phyloP scores from a whole-genome alignment of 2,113 vertebrate genomes.

The Acinonyx jubatus region DNA sequence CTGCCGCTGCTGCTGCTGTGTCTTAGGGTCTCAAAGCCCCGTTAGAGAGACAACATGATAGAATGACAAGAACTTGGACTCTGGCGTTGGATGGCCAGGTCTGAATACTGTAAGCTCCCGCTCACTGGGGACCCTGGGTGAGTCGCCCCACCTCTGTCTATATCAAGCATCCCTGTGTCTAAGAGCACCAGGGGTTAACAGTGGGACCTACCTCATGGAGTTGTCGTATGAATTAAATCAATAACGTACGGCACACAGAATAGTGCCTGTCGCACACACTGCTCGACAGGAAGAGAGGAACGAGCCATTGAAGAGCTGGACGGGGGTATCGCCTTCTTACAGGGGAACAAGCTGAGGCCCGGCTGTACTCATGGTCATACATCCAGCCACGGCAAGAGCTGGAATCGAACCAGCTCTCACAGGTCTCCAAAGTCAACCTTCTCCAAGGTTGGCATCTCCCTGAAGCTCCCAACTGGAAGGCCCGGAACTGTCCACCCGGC shows the following conservation, averaged over 20 bases:
- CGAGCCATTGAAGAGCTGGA: neutral
- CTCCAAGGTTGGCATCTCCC: neutral
- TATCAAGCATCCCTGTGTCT: neutral
- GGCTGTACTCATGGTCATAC: neutral
- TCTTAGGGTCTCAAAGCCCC: neutral
- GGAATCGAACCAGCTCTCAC: neutral
- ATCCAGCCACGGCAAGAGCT: neutral
- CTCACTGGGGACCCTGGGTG: accelerated
- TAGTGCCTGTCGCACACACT: neutral
- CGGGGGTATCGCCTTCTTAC: accelerated
- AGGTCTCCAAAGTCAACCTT: accelerated
- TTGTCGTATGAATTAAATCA: neutral
- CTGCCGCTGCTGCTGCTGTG: too few relatives aligned
- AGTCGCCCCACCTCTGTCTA: neutral
- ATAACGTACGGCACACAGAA: neutral
- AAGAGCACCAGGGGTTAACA: neutral
- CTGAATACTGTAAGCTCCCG: neutral
- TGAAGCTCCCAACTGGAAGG: accelerated
- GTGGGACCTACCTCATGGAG: accelerated
- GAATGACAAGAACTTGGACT: neutral
- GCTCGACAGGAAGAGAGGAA: neutral
- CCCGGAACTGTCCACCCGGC: accelerated
- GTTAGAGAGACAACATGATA: neutral
- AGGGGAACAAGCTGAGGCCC: neutral
- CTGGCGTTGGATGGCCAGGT: neutral